Conservation (phyloP, 2,113 vertebrate genomes). For the Podarcis cretensis region DNA sequence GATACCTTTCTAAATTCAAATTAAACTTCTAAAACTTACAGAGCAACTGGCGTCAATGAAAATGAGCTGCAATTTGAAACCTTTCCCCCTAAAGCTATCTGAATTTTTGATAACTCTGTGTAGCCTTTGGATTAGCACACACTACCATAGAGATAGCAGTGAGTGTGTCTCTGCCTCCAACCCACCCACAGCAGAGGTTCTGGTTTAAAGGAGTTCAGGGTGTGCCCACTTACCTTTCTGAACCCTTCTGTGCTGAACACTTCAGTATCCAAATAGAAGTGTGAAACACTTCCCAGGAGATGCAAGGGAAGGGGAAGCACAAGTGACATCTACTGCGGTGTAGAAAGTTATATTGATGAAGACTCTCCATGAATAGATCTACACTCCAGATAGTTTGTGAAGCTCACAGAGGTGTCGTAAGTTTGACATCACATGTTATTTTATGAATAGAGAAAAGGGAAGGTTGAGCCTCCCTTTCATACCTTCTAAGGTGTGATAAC, state of each 20-base stretch:
- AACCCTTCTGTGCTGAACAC: background rate
- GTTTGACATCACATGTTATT: no score
- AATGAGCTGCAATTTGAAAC: conserved; percentile 17
- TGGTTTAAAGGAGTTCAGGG: background rate
- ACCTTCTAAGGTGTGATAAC: no score
- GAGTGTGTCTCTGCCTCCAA: background rate
- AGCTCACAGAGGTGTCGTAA: no score
- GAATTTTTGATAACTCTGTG: background rate
- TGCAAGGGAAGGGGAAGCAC: background rate
- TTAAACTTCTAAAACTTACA: conserved; percentile 32
- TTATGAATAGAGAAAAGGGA: no score
- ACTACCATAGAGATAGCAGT: background rate
- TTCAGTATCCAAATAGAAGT: background rate
- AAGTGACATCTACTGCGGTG: background rate
- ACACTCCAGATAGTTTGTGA: no score
- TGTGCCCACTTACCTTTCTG: background rate
- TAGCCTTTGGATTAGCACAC: background rate
- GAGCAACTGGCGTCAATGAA: conserved; percentile 8
- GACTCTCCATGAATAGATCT: background rate
- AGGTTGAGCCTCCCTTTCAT: no score
- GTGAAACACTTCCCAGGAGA: background rate
- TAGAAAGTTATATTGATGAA: background rate
- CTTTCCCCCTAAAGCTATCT: background rate
- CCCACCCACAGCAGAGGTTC: background rate
- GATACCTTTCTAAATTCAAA: conserved; percentile 40